Evolutionary conservation across 2,113 vertebrate species (phyloP).

Genomic region (Willisornis vidua): DNA sequence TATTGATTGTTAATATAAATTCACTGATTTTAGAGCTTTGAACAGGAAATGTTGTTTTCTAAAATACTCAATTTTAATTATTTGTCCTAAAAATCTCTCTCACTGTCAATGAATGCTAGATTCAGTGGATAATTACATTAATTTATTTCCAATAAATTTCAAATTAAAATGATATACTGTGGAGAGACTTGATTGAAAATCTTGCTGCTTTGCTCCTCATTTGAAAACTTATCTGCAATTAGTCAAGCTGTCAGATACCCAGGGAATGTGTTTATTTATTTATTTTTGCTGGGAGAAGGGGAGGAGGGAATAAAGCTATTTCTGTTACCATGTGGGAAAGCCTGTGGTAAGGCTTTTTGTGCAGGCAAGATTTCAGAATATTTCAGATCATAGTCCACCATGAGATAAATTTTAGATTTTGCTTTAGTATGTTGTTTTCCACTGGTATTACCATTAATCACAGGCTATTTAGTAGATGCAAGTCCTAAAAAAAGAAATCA

Average conservation of each 20-base stretch:
- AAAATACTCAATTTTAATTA: neutral
- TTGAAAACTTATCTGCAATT: constrained; percentile 47
- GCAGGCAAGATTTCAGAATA: neutral
- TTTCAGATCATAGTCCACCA: neutral
- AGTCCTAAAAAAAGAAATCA: neutral
- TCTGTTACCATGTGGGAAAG: neutral
- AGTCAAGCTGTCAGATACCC: constrained; percentile 39
- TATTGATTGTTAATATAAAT: neutral
- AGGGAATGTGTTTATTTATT: constrained; percentile 10
- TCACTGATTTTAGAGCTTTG: neutral
- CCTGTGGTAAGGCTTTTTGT: neutral
- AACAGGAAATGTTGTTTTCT: neutral
- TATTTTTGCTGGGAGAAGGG: neutral
- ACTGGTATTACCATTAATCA: neutral
- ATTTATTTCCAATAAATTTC: constrained; percentile 69
- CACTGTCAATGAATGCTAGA: neutral
- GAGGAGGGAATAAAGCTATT: neutral
- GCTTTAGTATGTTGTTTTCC: neutral
- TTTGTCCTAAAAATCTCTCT: constrained; percentile 36
- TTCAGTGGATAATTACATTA: constrained; percentile 44
- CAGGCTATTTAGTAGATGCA: neutral
- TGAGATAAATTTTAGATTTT: neutral
- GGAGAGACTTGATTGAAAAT: constrained; percentile 51
- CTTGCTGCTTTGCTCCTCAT: constrained; percentile 25
- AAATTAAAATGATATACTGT: constrained; percentile 58